Evolutionary conservation across 2,888 invertebrate species (phyloP), one percentile per base, ranked within the genome.

Genomic region (Pyrrhia umbra): DNA sequence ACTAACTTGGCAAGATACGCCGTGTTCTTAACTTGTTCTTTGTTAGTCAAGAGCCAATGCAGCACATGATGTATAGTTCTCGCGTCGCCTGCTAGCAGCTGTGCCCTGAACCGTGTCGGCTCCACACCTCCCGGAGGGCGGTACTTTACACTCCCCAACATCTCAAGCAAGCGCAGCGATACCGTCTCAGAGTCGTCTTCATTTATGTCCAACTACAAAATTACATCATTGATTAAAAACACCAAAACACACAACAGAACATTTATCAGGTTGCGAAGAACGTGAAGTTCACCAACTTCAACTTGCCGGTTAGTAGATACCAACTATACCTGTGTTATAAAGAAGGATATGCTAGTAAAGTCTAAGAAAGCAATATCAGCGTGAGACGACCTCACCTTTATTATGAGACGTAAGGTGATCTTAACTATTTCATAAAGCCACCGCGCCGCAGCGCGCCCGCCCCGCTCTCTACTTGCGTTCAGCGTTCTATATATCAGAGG

Each of bases 1-100:
- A 85, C 87, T 75, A 88, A 97, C 94, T 95, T 96, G n/a, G 98
- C 97, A 54, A 98, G 95, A 91, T 98, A 98, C 0, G 98, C 97
- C 55, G 98, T 95, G 81, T 98, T 97, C 85, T 96, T 96, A 25
- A 97, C 96, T 75, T 97, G 96, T 1, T 97, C 96, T 62, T 96
- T 95, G 78, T 97, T 96, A 13, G 96, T 95, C 20, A 98, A 95
- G 8, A 98, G 94, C 98, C 98, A 98, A 87, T 97, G 96, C 52
- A 98, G 88, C 57, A 98, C 97, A 10, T 97, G 97, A 86, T 97
- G 97, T 52, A 98, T 95, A 0, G 97, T 96, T 75, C 96, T 95
- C 51, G 97, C 96, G 76, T 98, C 97, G 16, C 98, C 98, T 57
- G 95, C 94, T 6, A 95, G 85, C 42, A 95, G 81, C 65, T 92